A percentile compares a stretch with the other conserved stretches of the same genome.
These are phyloP conservation scores for Falco novaeseelandiae DNA, from an alignment of 2,797 vertebrate genomes.

Conservation along the genomic window DNA sequence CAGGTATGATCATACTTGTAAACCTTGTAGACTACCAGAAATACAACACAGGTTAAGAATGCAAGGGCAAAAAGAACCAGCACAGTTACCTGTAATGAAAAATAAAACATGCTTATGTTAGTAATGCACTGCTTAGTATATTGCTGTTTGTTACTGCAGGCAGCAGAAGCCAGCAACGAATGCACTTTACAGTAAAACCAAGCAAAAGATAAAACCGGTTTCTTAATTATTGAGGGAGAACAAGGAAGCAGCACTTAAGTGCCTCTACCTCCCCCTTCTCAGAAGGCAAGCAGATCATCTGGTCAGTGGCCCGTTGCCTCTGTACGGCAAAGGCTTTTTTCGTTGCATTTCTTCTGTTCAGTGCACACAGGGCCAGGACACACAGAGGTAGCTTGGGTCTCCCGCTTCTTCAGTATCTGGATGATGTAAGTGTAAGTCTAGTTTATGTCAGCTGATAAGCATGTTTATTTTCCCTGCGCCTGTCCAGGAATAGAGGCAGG, in stretches of 20 bases:
- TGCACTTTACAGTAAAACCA: background rate
- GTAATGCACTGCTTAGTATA: background rate
- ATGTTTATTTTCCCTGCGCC: background rate
- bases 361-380: background rate
- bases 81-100: slow-evolving; percentile 85
- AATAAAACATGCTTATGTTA: slow-evolving; percentile 15
- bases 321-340: background rate
- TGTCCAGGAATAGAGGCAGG: background rate
- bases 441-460: background rate
- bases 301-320: background rate
- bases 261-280: background rate
- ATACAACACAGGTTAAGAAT: slow-evolving; percentile 93
- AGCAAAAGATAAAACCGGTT: background rate
- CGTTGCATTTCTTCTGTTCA: background rate
- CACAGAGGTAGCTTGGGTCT: background rate
- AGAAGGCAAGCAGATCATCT: background rate
- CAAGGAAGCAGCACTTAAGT: background rate
- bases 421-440: background rate
- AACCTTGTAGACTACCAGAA: slow-evolving; percentile 97
- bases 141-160: background rate
- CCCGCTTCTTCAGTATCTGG: background rate
- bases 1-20: slow-evolving; percentile 96
- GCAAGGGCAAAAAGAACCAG: slow-evolving; percentile 93
- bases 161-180: background rate
- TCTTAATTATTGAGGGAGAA: background rate